Base-by-base conservation (phyloP, 2,888 invertebrate species). In the Acleris sparsana region DNA sequence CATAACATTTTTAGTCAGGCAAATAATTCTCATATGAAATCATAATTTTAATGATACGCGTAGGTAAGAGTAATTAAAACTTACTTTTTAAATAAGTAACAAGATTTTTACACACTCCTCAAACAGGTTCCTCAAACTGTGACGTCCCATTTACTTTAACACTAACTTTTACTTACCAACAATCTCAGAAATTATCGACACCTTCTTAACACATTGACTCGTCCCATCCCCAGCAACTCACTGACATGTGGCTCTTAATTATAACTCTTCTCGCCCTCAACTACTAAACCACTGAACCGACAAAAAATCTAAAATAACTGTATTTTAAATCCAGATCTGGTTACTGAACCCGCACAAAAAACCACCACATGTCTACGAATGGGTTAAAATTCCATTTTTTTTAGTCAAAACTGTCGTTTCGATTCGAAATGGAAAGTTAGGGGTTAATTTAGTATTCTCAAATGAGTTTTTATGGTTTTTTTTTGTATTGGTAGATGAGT, bases 391-490 rank as follows among this genome's bases (percentile, higher is more conserved):
- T 68, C 62, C 65, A n/a, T 66, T 66, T 66, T 64, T 48, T 66
- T 57, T 48, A 57, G 52, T 17, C 22, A 44, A 66, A 66, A 66
- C 61, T 68, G 70, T 70, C 70, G 66, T 70, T 68, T 67, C 61
- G 55, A 70, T 70, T 70, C 57, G 70, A 62, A 62, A 68, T 62
- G 70, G 68, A 67, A 67, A 68, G 68, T 70, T 70, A 65, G 68
- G 57, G 58, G 69, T 67, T 68, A 68, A 68, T 68, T 66, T 70
- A 66, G 65, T 60, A 61, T 62, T 65, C 39, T 59, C 46, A 57
- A 69, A 67, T 62, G 52, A 51, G 59, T 59, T 68, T 68, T 68
- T 65, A 57, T 62, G 53, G 29, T 53, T 64, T 62, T 53, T 67
- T 62, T 66, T 69, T 59, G 53, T 63, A 62, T 63, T 67, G 59